Percentiles rank a stretch among this genome's conserved stretches.
Evolutionary conservation across 2,797 vertebrate genomes (phyloP).

Genomic region (Astyanax mexicanus): DNA sequence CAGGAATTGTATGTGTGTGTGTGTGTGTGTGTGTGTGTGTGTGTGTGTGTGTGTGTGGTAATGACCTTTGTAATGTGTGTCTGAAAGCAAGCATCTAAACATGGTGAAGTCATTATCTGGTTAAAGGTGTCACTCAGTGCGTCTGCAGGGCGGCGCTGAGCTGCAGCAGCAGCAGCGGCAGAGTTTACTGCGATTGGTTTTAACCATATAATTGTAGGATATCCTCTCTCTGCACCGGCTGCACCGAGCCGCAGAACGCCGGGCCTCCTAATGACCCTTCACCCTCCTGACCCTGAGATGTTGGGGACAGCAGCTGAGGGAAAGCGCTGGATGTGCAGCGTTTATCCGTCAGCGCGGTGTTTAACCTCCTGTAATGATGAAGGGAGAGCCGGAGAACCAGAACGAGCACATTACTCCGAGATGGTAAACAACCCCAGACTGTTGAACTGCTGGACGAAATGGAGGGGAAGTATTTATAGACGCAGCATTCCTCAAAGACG

Average conservation of each 20-base stretch:
- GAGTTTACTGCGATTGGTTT: conserved; percentile 51
- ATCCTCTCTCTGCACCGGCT: conserved; percentile 51
- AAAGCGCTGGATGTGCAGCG: conserved; percentile 44
- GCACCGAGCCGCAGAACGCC: conserved; percentile 45
- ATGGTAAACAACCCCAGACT: neutral
- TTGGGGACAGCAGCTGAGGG: conserved; percentile 51
- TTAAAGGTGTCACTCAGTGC: conserved; percentile 37
- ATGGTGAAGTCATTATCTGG: conserved; percentile 55
- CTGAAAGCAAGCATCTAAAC: conserved; percentile 28
- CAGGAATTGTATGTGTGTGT: conserved; percentile 12
- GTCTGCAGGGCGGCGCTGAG: conserved; percentile 18
- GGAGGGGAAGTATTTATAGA: neutral
- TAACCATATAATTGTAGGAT: conserved; percentile 61
- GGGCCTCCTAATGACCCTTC: conserved; percentile 60
- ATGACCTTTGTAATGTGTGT: conserved; percentile 17
- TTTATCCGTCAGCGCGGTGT: conserved; percentile 56
- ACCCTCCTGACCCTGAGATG: conserved; percentile 53
- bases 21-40: conserved; percentile 9
- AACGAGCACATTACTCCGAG: neutral
- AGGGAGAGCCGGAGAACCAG: conserved; percentile 19
- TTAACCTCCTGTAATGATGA: conserved; percentile 37
- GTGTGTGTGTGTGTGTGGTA: conserved; percentile 27
- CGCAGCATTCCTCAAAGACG: neutral
- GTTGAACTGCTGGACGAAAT: neutral
- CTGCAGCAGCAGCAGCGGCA: conserved; percentile 52